These are phyloP conservation scores for Zeugodacus cucurbitae DNA, from an alignment of 1,140 invertebrate species.

Conservation along the genomic window DNA sequence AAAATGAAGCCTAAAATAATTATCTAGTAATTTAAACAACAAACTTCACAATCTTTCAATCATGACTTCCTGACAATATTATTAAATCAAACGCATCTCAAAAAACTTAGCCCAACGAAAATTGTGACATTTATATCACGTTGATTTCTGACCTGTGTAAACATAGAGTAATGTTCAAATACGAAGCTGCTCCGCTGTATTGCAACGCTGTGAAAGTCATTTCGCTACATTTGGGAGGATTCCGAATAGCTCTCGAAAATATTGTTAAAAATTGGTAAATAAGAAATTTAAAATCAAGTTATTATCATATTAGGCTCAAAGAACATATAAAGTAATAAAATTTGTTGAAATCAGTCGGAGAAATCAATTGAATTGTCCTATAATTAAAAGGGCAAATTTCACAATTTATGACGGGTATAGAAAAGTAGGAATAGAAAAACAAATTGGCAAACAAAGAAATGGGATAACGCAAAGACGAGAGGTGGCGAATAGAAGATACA, in stretches of 20 bases:
- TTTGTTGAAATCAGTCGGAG: not conserved
- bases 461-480: not conserved
- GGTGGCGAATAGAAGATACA: not conserved
- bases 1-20: too few relatives aligned
- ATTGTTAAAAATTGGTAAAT: conserved; percentile 18
- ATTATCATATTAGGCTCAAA: not conserved
- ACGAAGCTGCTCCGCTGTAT: not conserved
- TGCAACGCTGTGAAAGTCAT: not conserved
- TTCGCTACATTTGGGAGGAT: not conserved
- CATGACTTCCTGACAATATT: too few relatives aligned
- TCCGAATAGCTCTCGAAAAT: conserved; percentile 2
- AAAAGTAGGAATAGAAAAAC: not conserved
- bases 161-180: not conserved
- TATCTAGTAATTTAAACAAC: too few relatives aligned
- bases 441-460: conserved; percentile 3
- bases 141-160: not conserved
- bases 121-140: not conserved
- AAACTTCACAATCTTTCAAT: too few relatives aligned
- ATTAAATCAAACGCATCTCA: too few relatives aligned
- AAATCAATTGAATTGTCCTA: not conserved
- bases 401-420: not conserved
- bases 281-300: not conserved
- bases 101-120: too few relatives aligned
- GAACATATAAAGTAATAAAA: not conserved
- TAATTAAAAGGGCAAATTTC: not conserved